Base-by-base conservation (phyloP, 2,888 invertebrate genomes). In the Tricholauxania praeusta region DNA sequence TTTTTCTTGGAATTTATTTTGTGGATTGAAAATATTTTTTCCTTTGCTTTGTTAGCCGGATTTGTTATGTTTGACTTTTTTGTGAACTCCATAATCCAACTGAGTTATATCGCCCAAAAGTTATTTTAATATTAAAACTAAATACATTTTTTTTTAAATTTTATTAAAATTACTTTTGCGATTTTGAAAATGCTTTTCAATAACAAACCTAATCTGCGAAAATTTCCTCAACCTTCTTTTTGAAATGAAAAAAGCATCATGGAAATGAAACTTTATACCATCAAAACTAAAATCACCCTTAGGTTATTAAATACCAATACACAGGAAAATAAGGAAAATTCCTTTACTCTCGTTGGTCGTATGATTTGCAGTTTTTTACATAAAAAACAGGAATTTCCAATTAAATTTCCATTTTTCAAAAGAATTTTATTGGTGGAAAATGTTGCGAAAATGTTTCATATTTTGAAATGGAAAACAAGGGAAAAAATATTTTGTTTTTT, bases 381-480 rank as follows among this genome's bases (percentile, higher is more conserved):
- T 79, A 78, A 82, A 84, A 84, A 84, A 83, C 78, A 73, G 65
- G 75, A 77, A 79, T 84, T 83, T 81, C 74, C 59, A 66, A 75
- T 66, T 65, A 82, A 80, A 84, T 84, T 84, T 80, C 80, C 82
- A 83, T 84, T 80, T 81, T 80, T 76, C 65, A 78, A 78, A 74
- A 76, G 72, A 74, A 78, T 82, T 82, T 82, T 82, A 84, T 84
- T 84, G 84, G 84, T 80, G 77, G 78, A 77, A 78, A 78, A 80
- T 80, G 75, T 71, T 73, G 68, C 60, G 65, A 71, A 74, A 72
- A 75, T 72, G 72, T 74, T 66, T 66, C 53, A 47, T 48, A 59
- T 17, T 55, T 49, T 72, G 49, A 75, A 75, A 75, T 53, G 70
- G 72, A 67, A 75, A 79, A 71, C 75, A 76, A 75, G 75, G 47